Evolutionary conservation across 37 sponge, comb jelly and placozoan genomes (phyloP), one percentile per base, ranked within the genome.

Genomic region (Crambe crambe): DNA sequence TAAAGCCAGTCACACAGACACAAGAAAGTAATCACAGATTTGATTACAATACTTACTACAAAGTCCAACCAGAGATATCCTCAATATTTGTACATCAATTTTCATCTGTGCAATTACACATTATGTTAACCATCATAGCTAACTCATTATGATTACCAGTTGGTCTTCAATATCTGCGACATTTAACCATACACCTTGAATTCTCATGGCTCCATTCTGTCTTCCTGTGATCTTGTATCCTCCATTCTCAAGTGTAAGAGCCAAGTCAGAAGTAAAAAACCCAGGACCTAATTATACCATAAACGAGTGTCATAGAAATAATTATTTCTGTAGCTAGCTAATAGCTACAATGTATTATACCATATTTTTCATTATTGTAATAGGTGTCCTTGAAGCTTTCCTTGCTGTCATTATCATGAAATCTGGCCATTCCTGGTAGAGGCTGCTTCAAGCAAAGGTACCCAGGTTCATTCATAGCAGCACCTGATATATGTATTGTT

Each of bases 361-460:
- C 51, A 6, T 47, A 47, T 47, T 47, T 47, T 47, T 47, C 12
- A 12, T 15, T n/a, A 15, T 6, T 47, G 51, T 15, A 47, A 12
- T 47, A 47, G 12, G 51, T 47, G 6, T 47, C 51, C 12, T 47
- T 47, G 51, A 47, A 47, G 51, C 12, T 15, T 66, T 20, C 31
- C 20, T 34, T 66, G 17, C 34, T 66, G 20, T 3, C 18, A 3
- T 66, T 31, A 32, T 32, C 35, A 29, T 21, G 20, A 29, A 20
- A 30, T 66, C 67, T 66, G 20, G 35, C 67, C 67, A 66, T 66
- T 66, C 67, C 67, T 32, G 67, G 67, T 32, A 66, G 67, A 30
- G 67, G 67, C 3, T 29, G 31, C 1, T 66, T 66, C 2, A 66
- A 31, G 34, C 31, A 29, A 2, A 66, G 36, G 67, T 29, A 27